Conservation (phyloP, 2,797 vertebrate genomes). For the Labroides dimidiatus region DNA sequence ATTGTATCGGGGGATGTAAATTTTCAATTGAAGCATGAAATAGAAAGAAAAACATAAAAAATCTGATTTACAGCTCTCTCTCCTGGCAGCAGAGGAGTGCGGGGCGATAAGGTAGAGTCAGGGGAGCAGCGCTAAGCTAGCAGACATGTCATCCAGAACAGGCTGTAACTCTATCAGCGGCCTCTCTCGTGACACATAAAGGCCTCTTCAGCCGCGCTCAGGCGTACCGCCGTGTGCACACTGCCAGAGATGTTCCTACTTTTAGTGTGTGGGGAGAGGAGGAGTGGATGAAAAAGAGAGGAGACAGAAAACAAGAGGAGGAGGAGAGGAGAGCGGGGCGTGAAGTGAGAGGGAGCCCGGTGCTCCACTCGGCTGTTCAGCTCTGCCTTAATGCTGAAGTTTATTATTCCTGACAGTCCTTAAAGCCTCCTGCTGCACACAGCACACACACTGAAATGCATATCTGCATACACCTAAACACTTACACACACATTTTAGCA, state of each 20-base stretch:
- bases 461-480: background rate
- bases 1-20: constrained; percentile 24
- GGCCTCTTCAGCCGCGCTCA: constrained; percentile 45
- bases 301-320: background rate
- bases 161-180: constrained; percentile 56
- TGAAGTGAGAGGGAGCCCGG: constrained; percentile 31
- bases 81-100: constrained; percentile 5
- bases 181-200: constrained; percentile 61
- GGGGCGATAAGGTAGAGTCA: constrained; percentile 22
- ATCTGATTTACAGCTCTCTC: constrained; percentile 35
- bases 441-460: constrained; percentile 6
- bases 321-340: background rate
- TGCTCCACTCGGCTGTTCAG: constrained; percentile 51
- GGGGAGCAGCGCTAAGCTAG: constrained; percentile 47
- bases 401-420: constrained; percentile 71
- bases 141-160: constrained; percentile 53
- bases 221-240: constrained; percentile 18
- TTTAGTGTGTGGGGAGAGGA: background rate
- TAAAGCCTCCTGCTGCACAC: constrained; percentile 32
- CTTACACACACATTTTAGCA: background rate
- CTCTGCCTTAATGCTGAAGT: constrained; percentile 71
- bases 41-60: constrained; percentile 10
- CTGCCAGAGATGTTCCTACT: constrained; percentile 39
- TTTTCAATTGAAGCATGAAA: constrained; percentile 20
- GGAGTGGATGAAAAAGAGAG: background rate